Base-by-base conservation (phyloP, 1,140 invertebrate genomes). In the Bicyclus anynana region DNA sequence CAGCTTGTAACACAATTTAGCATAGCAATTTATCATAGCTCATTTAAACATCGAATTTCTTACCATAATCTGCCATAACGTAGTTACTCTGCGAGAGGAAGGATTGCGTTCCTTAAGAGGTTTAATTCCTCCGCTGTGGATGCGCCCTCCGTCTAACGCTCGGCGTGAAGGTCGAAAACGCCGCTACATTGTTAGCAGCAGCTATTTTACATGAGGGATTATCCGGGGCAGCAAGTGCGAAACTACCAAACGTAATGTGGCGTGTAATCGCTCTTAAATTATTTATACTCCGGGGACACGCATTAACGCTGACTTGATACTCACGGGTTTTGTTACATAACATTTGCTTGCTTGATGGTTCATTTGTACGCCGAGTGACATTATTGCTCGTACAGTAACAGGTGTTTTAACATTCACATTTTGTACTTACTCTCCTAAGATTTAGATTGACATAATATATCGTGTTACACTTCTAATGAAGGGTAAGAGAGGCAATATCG, bases 201-300 rank as follows among this genome's bases (percentile, higher is more conserved):
- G 38, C 33, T 53, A 53, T 53, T 54, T 54, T 49, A 62, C 53
- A 56, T 40, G 50, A 49, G 57, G 57, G 51, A 53, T 59, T 59
- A 59, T 59, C 49, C 40, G 46, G 54, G 51, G 59, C 53, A 48
- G 61, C 59, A 59, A 64, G 52, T 59, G 61, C 48, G 61, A 64
- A 59, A 64, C 56, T 64, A 64, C 61, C 46, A 64, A 55, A 64
- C 57, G 56, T 64, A 64, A 64, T 64, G 61, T 59, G 13, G 56
- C 61, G 56, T 59, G 33, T 64, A 64, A 64, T 64, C 56, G 56
- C 38, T 51, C 29, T 52, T 59, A 59, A 64, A 64, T 64, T 59
- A 64, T 64, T 59, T 49, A 64, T 59, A 50, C 51, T 59, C 26
- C 14, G 33, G 53, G 49, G 40, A 33, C 33, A 44, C 17, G 18